Conservation (phyloP, 1,140 invertebrate species). For the Temnothorax longispinosus region DNA sequence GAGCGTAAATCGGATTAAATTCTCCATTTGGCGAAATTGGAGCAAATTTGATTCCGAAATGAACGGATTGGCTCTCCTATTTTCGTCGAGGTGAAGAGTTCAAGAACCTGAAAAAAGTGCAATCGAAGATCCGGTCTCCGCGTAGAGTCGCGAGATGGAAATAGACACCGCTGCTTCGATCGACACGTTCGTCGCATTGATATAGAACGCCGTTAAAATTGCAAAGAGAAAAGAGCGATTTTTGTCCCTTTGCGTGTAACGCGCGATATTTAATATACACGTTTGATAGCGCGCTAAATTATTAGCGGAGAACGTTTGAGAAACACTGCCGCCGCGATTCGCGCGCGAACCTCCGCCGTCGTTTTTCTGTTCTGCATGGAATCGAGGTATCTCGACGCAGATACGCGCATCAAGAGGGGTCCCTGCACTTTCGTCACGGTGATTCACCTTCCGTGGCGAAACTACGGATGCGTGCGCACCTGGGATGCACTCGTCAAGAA, state of each 20-base stretch:
- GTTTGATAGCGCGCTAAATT: not conserved
- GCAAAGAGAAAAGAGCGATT: not conserved
- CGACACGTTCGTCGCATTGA: not conserved
- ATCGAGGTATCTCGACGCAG: conserved; percentile 31
- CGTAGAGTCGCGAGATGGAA: conserved; percentile 26
- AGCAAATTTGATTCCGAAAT: conserved; percentile 64
- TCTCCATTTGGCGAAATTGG: conserved; percentile 57
- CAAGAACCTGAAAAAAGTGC: conserved; percentile 51
- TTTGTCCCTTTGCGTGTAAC: not conserved
- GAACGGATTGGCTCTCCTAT: conserved; percentile 53
- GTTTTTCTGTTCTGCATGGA: conserved; percentile 46
- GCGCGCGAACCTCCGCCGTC: conserved; percentile 10
- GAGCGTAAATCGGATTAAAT: conserved; percentile 41
- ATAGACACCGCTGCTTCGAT: conserved; percentile 38
- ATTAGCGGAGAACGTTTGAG: conserved; percentile 15
- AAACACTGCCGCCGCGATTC: conserved; percentile 48
- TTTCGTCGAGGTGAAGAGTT: conserved; percentile 68
- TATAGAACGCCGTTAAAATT: conserved; percentile 27
- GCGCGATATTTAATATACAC: conserved; percentile 7
- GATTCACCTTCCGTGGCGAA: conserved; percentile 24
- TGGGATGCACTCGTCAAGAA: conserved; percentile 8
- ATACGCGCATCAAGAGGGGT: conserved; percentile 35
- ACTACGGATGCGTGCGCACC: conserved; percentile 13
- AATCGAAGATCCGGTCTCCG: conserved; percentile 1
- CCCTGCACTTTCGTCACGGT: conserved; percentile 35